Evolutionary conservation across 2,888 invertebrate species (phyloP), one percentile per base, ranked within the genome.

Genomic region (Apantesis nais): DNA sequence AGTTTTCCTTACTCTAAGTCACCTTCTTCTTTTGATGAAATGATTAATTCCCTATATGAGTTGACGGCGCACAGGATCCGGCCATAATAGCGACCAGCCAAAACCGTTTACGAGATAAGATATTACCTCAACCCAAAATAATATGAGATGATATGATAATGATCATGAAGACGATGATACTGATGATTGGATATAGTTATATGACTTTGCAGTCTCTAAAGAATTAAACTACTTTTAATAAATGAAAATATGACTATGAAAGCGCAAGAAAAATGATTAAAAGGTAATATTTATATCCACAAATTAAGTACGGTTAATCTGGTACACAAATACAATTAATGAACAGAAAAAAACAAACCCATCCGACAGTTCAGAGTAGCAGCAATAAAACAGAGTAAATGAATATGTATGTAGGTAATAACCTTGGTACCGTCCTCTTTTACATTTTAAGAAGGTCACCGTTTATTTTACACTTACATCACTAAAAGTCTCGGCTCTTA

Each of bases 391-490:
- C 63, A 63, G 71, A 66, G 48, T 74, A 78, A 67, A 68, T 67
- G 62, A 66, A 70, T 72, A 67, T 63, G 63, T 70, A 66, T 66
- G 66, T 71, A 71, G 64, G 66, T 67, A 72, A 74, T 61, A 79
- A 72, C 82, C 81, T 81, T 78, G 76, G 52, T 60, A 64, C 67
- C 71, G 77, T 77, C 81, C 78, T 78, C 78, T 72, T 81, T 75
- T 76, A 73, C 70, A 73, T 80, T 75, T 71, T 76, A 58, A 78
- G 79, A 84, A 85, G 85, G 84, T 79, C 78, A 71, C 62, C 60
- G 67, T 74, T 77, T 77, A 72, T 74, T 81, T 78, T 68, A 76
- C 75, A 79, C 78, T 85, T 82, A 73, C 81, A 83, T 82, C 83
- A 83, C 68, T 78, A 78, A 80, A 82, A 80, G 79, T 71, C 75